Evolutionary conservation across 2,113 vertebrate genomes (phyloP), one percentile per base, ranked within the genome.

Genomic region (Ammodytes marinus): DNA sequence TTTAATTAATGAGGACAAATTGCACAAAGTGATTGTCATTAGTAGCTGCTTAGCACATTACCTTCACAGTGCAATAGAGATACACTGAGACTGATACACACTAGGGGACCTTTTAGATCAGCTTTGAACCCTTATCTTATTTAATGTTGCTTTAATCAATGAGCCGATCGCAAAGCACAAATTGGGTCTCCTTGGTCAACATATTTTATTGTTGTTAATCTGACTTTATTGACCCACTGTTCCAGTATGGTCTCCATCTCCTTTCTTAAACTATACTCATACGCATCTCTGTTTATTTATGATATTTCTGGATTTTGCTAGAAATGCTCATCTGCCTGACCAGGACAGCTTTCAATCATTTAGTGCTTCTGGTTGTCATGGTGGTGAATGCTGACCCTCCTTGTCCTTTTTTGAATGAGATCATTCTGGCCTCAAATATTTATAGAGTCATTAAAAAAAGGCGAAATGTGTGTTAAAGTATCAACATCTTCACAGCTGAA

Each of bases 1-100:
- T 63, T 68, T 50, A 35, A 69, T 84, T 82, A 45, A 79, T 88
- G 54, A 69, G 50, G 60, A 82, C 79, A 75, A 82, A 79, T 69
- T 49, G 46, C 66, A 43, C 55, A 50, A 54, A 69, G 76, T 80
- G 27, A 61, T 67, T 71, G 68, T 76, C 46, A 86, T 83, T 52
- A 79, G 79, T 13, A 64, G 55, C 55, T 76, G 67, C 35, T 76
- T 76, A 52, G 54, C 61, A 42, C 61, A 52, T 70, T 67, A 40
- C n/a, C 15, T 46, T 50, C 52, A 57, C 71, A 37, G 54, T 69
- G 47, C 10, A 50, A 4, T 13, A 1, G 43, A 53, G 39, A 63
- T 0, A 17, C 37, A 52, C 2, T 55, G 52, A 46, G 19, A 9
- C 19, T 15, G 47, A 40, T 15, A 17, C 47, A n/a, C 14, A 46